Conservation (phyloP, 2,888 invertebrate species). For the Dicyrtoma fusca region DNA sequence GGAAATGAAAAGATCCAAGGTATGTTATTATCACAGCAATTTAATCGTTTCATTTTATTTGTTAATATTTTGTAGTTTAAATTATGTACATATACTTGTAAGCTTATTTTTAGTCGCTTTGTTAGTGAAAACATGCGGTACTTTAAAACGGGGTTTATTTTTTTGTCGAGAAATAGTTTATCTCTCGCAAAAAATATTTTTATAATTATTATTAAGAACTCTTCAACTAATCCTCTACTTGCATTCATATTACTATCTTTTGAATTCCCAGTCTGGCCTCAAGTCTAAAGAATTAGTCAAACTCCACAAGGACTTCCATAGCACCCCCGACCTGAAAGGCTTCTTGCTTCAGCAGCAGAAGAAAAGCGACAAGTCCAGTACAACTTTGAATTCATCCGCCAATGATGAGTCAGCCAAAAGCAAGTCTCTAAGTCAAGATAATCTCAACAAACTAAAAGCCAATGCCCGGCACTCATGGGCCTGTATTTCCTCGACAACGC, state of each 20-base stretch:
- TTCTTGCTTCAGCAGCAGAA: constrained; percentile 38
- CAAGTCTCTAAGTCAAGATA: constrained; percentile 69
- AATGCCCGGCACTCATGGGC: constrained; percentile 59
- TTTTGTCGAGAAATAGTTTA: too few relatives aligned
- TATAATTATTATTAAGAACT: too few relatives aligned
- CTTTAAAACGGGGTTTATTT: too few relatives aligned
- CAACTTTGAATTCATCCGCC: too few relatives aligned
- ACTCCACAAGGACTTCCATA: constrained; percentile 81
- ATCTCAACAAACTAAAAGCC: constrained; percentile 59
- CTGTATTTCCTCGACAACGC: constrained; percentile 47
- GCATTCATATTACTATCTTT: too few relatives aligned
- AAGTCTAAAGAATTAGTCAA: constrained; percentile 54
- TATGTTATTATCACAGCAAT: constrained; percentile 62
- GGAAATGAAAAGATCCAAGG: constrained; percentile 88
- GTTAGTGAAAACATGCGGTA: too few relatives aligned
- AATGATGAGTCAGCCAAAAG: constrained; percentile 39
- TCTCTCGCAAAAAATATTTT: too few relatives aligned
- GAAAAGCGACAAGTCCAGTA: constrained; percentile 34
- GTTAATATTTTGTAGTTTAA: not conserved
- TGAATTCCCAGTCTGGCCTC: constrained; percentile 52
- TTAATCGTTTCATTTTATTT: not conserved
- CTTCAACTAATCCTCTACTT: too few relatives aligned
- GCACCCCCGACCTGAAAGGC: constrained; percentile 75
- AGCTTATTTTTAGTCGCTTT: too few relatives aligned
- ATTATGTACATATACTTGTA: too few relatives aligned